Percentiles rank a stretch among this genome's conserved stretches.
These are phyloP conservation scores for Pyrocoelia pectoralis DNA, from an alignment of 2,888 invertebrate species.

Conservation along the genomic window DNA sequence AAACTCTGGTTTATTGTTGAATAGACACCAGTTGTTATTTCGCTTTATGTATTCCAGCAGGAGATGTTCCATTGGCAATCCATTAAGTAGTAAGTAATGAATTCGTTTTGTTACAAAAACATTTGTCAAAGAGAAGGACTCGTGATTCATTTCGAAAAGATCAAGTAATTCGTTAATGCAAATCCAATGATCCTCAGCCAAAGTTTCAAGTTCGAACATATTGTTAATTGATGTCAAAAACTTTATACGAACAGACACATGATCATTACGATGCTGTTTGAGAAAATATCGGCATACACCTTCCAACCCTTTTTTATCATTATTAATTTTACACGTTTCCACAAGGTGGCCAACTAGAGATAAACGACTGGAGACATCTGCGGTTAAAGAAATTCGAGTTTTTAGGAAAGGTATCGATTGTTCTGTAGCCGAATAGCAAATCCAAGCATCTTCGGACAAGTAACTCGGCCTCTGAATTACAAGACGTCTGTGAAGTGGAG, in stretches of 20 bases:
- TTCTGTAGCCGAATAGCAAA: no score
- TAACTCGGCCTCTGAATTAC: background rate
- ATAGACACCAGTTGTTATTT: background rate
- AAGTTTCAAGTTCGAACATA: background rate
- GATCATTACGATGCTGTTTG: slow-evolving; percentile 7
- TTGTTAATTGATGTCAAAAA: background rate
- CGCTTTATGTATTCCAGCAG: background rate
- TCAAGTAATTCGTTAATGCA: slow-evolving; percentile 2
- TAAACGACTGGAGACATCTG: no score
- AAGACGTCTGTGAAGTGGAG: background rate
- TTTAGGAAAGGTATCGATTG: no score
- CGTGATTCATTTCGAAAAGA: slow-evolving; percentile 2
- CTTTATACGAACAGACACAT: background rate
- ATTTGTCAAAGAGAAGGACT: background rate
- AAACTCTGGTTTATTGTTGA: background rate
- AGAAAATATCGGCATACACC: slow-evolving; percentile 12
- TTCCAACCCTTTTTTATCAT: background rate
- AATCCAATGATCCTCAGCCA: background rate
- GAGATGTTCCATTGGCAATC: background rate
- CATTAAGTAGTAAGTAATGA: background rate
- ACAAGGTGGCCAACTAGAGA: no score
- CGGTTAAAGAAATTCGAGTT: no score
- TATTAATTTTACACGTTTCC: no score
- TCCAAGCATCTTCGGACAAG: no score
- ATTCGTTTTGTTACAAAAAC: background rate